These are phyloP conservation scores for Nebria ingens DNA, from an alignment of 1,140 invertebrate species.

Conservation along the genomic window DNA sequence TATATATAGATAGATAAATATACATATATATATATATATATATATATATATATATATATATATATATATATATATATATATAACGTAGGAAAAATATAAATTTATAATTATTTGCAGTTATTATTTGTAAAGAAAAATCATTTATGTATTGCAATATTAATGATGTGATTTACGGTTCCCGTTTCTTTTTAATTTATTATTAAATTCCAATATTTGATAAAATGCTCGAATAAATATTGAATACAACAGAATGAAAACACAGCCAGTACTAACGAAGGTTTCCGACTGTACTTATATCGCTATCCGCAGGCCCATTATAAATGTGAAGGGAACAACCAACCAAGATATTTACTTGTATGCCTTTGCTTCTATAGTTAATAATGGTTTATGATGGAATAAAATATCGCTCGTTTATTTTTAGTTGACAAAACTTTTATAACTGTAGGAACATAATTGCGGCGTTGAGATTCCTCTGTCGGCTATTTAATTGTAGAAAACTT, in stretches of 20 bases:
- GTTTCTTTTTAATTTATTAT: slow-evolving; percentile 4
- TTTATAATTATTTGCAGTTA: too few relatives aligned
- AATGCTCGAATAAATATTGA: neutral
- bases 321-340: neutral
- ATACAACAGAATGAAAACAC: neutral
- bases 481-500: too few relatives aligned
- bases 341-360: slow-evolving; percentile 1
- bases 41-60: too few relatives aligned
- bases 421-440: too few relatives aligned
- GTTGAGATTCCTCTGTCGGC: too few relatives aligned
- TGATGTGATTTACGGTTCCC: neutral
- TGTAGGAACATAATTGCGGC: too few relatives aligned
- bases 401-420: neutral
- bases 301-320: neutral
- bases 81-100: too few relatives aligned
- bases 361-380: neutral
- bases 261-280: neutral
- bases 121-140: too few relatives aligned
- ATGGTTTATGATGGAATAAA: neutral
- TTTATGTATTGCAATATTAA: too few relatives aligned
- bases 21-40: too few relatives aligned
- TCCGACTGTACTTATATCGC: neutral
- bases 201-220: slow-evolving; percentile 5
- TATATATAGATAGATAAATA: too few relatives aligned
- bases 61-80: too few relatives aligned